phyloP scores from a whole-genome alignment of 2,888 invertebrate genomes.

The Dioctria rufipes region DNA sequence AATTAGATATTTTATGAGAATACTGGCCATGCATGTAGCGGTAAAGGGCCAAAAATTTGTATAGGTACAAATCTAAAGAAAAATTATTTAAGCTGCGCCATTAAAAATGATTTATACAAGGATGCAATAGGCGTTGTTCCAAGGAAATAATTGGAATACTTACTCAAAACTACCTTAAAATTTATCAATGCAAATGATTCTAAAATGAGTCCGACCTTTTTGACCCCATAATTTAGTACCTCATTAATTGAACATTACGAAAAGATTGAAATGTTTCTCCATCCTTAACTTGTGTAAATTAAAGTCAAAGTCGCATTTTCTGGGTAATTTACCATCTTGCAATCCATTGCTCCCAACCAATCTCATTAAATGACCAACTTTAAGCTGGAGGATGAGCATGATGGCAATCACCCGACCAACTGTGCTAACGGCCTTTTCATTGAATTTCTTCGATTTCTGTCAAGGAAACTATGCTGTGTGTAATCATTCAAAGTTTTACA shows the following conservation, averaged over 20 bases:
- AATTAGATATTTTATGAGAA: no score
- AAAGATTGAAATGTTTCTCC: constrained; percentile 36
- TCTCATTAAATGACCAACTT: constrained; percentile 15
- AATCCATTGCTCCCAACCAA: not conserved
- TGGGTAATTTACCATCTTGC: constrained; percentile 11
- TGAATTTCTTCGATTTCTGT: constrained; percentile 36
- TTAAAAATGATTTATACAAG: no score
- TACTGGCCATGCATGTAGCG: no score
- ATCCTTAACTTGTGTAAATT: constrained; percentile 31
- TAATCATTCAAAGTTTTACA: constrained; percentile 34
- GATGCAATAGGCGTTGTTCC: no score
- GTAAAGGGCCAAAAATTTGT: no score
- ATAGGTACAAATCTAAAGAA: no score
- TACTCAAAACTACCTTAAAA: not conserved
- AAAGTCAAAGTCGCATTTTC: not conserved
- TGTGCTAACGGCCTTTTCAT: constrained; percentile 32
- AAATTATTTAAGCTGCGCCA: no score
- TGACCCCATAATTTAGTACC: constrained; percentile 27
- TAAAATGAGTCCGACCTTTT: constrained; percentile 25
- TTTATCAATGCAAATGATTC: constrained; percentile 29
- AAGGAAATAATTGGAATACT: no score
- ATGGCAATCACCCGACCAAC: not conserved
- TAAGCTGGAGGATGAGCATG: constrained; percentile 3
- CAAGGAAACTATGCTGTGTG: not conserved
- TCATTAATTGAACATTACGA: constrained; percentile 39